phyloP scores from a whole-genome alignment of 2,797 vertebrate species.

The Galagoides demidoff region DNA sequence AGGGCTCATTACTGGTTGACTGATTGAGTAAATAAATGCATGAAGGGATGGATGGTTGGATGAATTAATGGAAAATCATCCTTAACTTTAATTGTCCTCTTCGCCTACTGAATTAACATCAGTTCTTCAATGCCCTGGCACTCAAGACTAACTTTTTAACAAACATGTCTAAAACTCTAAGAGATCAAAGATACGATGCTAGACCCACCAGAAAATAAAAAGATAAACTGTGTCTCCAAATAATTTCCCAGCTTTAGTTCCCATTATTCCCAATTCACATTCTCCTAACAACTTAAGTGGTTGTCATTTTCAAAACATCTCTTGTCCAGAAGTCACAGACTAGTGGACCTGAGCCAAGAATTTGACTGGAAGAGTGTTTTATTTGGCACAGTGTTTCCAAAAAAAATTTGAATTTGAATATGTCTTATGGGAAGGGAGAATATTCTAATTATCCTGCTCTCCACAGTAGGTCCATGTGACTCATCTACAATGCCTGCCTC shows the following conservation, averaged over 20 bases:
- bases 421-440: not conserved
- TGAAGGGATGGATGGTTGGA: not conserved
- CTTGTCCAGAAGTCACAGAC: slow-evolving; percentile 11
- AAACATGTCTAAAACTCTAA: not conserved
- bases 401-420: slow-evolving; percentile 16
- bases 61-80: not conserved
- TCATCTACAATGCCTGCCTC: not conserved
- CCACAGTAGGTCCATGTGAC: not conserved
- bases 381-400: not conserved
- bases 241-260: not conserved
- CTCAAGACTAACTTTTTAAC: not conserved
- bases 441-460: not conserved
- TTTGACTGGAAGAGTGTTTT: not conserved
- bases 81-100: not conserved
- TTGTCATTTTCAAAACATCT: slow-evolving; percentile 13
- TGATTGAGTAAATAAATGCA: fast-evolving
- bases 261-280: not conserved
- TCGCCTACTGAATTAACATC: not conserved
- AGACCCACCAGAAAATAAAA: not conserved
- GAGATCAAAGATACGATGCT: not conserved
- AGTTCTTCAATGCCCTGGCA: not conserved
- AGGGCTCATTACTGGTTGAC: no score
- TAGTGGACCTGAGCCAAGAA: not conserved
- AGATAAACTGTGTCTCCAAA: not conserved
- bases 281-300: not conserved